A percentile compares a stretch with the other conserved stretches of the same genome.
phyloP scores from a whole-genome alignment of 2,888 invertebrate species.

The Aethes cnicana region DNA sequence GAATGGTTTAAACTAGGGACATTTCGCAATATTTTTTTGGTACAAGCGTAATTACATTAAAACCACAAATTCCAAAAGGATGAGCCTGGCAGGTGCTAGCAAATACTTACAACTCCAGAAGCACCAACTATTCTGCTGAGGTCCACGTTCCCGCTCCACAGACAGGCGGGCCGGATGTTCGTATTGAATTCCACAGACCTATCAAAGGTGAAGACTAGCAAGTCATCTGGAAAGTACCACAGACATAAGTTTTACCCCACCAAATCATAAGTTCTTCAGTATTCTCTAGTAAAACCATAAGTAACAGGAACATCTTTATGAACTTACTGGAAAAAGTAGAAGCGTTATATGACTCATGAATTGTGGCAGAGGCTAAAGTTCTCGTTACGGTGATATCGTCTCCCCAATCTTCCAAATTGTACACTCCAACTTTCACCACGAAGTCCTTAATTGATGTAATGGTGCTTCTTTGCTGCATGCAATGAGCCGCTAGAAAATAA shows the following conservation, averaged over 20 bases:
- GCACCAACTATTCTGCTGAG: slow-evolving; percentile 60
- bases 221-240: slow-evolving; percentile 69
- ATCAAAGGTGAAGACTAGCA: slow-evolving; percentile 78
- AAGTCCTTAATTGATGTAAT: slow-evolving; percentile 58
- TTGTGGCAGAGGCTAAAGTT: slow-evolving; percentile 56
- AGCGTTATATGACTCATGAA: slow-evolving; percentile 63
- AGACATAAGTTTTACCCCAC: too few relatives aligned
- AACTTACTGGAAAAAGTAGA: slow-evolving; percentile 62
- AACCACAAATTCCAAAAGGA: too few relatives aligned
- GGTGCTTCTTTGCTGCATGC: slow-evolving; percentile 60
- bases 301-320: background rate
- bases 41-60: too few relatives aligned
- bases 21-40: too few relatives aligned
- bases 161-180: slow-evolving; percentile 81
- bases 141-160: slow-evolving; percentile 76
- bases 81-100: too few relatives aligned
- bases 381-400: slow-evolving; percentile 72
- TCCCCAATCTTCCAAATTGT: slow-evolving; percentile 71
- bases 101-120: slow-evolving; percentile 65
- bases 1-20: too few relatives aligned
- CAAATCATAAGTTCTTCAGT: too few relatives aligned
- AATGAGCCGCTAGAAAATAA: slow-evolving; percentile 76
- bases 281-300: too few relatives aligned
- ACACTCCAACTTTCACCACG: slow-evolving; percentile 72
- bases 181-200: slow-evolving; percentile 71